Conservation (phyloP, 2,113 vertebrate species). For the Danionella cerebrum region DNA sequence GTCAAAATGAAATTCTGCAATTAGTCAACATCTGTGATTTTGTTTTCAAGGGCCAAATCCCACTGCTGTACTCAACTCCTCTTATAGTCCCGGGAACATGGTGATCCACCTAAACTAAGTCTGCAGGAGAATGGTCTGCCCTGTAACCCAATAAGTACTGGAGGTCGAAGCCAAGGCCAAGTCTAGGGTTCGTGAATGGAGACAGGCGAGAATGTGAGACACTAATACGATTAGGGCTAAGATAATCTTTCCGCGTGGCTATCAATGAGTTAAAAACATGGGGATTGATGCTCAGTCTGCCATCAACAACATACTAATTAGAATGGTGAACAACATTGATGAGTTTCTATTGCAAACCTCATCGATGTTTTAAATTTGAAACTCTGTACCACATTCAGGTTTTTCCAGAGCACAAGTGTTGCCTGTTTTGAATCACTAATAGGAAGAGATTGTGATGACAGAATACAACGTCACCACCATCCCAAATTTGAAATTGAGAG, state of each 20-base stretch:
- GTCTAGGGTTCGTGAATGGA: neutral
- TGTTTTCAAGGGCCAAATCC: too few relatives aligned
- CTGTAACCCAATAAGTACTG: slow-evolving; percentile 20
- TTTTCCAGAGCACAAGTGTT: neutral
- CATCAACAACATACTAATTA: neutral
- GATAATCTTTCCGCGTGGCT: neutral
- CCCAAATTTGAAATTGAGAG: neutral
- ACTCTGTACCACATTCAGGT: too few relatives aligned
- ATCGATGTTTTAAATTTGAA: too few relatives aligned
- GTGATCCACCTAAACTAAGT: neutral
- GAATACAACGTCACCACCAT: neutral
- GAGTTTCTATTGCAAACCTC: too few relatives aligned
- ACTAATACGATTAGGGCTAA: neutral
- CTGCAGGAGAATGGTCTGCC: neutral
- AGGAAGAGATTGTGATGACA: neutral
- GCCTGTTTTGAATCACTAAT: neutral
- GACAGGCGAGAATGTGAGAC: neutral
- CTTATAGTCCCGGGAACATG: slow-evolving; percentile 16
- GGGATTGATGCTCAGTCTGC: neutral
- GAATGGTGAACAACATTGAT: neutral
- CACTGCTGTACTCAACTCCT: slow-evolving; percentile 1
- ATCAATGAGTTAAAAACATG: neutral
- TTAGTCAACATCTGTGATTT: too few relatives aligned
- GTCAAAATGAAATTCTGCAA: neutral
- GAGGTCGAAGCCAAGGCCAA: slow-evolving; percentile 2